A percentile compares a stretch with the other conserved stretches of the same genome.
These are phyloP conservation scores for Aspiorhynchus laticeps DNA, from an alignment of 2,113 vertebrate species.

Conservation along the genomic window DNA sequence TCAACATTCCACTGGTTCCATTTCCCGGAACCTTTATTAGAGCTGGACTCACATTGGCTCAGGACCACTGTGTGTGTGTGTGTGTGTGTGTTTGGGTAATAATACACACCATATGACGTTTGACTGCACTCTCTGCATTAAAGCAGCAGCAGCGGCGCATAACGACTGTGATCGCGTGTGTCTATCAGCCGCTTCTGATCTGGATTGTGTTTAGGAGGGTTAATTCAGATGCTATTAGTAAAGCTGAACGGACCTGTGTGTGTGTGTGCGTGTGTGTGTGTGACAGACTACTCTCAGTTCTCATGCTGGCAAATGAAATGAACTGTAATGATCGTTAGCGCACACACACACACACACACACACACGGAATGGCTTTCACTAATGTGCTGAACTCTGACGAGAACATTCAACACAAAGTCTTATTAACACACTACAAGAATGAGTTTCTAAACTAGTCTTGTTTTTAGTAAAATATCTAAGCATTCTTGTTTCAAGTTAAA, in stretches of 20 bases:
- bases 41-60: constrained; percentile 73
- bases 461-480: background rate
- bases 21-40: constrained; percentile 82
- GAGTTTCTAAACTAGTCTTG: background rate
- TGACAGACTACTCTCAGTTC: constrained; percentile 27
- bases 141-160: background rate
- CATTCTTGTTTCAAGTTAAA: background rate
- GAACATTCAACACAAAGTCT: background rate
- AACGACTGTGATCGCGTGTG: background rate
- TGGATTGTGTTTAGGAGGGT: background rate
- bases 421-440: background rate
- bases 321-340: constrained; percentile 1
- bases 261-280: background rate
- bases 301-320: constrained; percentile 25
- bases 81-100: constrained; percentile 41
- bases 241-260: background rate
- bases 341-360: constrained; percentile 7
- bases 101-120: constrained; percentile 53
- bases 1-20: constrained; percentile 76
- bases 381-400: background rate
- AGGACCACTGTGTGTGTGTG: constrained; percentile 52
- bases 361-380: background rate
- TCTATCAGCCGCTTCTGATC: constrained; percentile 2
- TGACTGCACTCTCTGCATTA: constrained; percentile 28
- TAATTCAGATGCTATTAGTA: background rate